Base-by-base conservation (phyloP, 1,140 invertebrate genomes). In the Philotrypesis tridentata region DNA sequence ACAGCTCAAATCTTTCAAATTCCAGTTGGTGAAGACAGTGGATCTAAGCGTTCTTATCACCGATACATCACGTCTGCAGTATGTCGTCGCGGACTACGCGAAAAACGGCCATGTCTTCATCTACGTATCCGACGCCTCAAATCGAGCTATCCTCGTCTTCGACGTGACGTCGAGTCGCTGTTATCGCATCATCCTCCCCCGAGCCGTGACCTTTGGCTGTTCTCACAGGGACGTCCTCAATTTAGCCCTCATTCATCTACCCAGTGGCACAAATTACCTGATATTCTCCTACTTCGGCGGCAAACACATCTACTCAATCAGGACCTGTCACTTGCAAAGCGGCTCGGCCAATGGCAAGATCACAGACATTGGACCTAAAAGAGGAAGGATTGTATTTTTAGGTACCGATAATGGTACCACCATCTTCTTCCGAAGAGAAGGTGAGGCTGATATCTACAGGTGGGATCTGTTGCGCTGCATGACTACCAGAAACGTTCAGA, bases 101-200 rank as follows among this genome's bases (percentile, higher is more conserved):
- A 92, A 94, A 80, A 92, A 94, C 80, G 93, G 92, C 2, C 87
- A 91, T 1, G 88, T 89, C 21, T 94, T 92, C 81, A 87, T 94
- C 21, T 95, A 95, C 85, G 91, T 95, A 2, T 93, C 92, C 33
- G 94, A 95, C 88, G 94, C 94, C 2, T 93, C 93, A 1, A 91
- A 92, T 21, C 88, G 93, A 23, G 92, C 94, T 0, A 93, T 95
- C 43, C 88, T 95, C 12, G 94, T 95, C 0, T 94, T 93, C 82
- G 94, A 95, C 84, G 92, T 95, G 0, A 90, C 91, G 27, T 91
- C 90, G 3, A 90, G 91, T 85, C 92, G 90, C 23, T 94, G 94
- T 7, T 94, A 93, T 78, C 89, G 94, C 43, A 92, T 95, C 0
- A 89, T 94, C 6, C 85, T 95, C 11, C 94, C 94, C 0, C 92